Evolutionary conservation across 1,140 invertebrate species (phyloP), one percentile per base, ranked within the genome.

Genomic region (Drosophila insularis): DNA sequence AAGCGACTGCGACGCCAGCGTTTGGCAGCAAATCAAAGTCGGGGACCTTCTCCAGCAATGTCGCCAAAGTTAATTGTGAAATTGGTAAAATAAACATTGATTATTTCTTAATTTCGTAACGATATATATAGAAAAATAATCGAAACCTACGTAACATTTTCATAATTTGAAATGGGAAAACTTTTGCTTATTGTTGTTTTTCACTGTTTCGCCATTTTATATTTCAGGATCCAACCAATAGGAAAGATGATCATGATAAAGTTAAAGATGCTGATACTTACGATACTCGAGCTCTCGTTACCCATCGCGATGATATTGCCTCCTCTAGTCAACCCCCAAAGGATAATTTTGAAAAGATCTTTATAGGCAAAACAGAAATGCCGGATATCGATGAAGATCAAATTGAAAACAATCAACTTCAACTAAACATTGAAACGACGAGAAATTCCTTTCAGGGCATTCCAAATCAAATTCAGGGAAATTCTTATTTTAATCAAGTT

Each of bases 291-390:
- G 27, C 27, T 27, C 27, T 27, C 2, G 27, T 27, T 4, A 27
- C 17, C 14, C 17, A 60, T 6, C 53, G 21, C 13, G 53, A 68
- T n/a, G 60, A 74, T 2, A 37, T 70, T 2, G 32, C 35, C 6
- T 37, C 68, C 1, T 58, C 32, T 2, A 46, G 50, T 31, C 58
- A 32, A 1, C 39, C 23, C 14, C 37, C 27, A 17, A 74, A 39
- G 35, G 66, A 37, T 6, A 55, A 61, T 4, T 80, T 68, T 19
- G 63, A 80, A 4, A 35, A 46, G 8, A 37, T 77, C 0, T 64
- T 73, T 14, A 46, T 80, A 19, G 68, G n/a, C 8, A 81, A 81
- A n/a, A 27, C 63, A 13, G 78, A 81, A 56, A 7, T 80, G 23
- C 43, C 53, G 0, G 69, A 71, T 40, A 35, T 40, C 10, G 65